Base-by-base conservation (phyloP, 53 echinoderm and acorn worm genomes). In the Apostichopus leukothele region DNA sequence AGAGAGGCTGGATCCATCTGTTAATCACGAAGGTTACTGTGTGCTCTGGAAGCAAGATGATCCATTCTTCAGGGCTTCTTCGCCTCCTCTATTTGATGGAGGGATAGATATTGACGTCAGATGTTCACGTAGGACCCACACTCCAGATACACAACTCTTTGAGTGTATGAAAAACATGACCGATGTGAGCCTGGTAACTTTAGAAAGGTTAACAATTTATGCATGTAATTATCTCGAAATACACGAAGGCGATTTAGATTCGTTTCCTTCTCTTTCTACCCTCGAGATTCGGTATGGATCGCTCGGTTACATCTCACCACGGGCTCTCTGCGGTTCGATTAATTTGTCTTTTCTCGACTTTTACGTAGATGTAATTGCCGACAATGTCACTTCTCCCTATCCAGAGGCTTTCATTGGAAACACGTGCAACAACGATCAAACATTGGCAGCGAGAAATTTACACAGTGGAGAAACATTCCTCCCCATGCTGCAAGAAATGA, bases 391-490 rank as follows among this genome's bases (percentile, higher is more conserved):
- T 19, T 57, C 19, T 2, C 23, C 22, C 13, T 84, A 63, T 19
- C 84, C 84, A 0, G 84, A 84, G 7, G 57, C 84, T 26, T 60
- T 84, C 4, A 66, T 60, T 7, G 84, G 84, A 8, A 20, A 60
- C 12, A 20, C 5, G 6, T 84, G 84, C 57, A 21, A 53, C 57
- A 11, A 55, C 18, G 9, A 55, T 27, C 20, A 22, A 19, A 19
- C 25, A 25, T 59, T 18, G 52, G 57, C 14, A 23, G 10, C 39
- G 39, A 0, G 39, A 39, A 39, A 39, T 39, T 39, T 39, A 39
- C 39, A 39, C 39, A 39, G 39, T 39, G 39, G 39, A 39, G 39
- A 39, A 39, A 39, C 8, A 6, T 84, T 84, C 9, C 84, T 84
- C 13, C 84, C 84, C 21, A 20, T 20, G 10, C 4, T 84, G 9